Base-by-base conservation (phyloP, 2,797 vertebrate genomes). In the Apogon talboti region DNA sequence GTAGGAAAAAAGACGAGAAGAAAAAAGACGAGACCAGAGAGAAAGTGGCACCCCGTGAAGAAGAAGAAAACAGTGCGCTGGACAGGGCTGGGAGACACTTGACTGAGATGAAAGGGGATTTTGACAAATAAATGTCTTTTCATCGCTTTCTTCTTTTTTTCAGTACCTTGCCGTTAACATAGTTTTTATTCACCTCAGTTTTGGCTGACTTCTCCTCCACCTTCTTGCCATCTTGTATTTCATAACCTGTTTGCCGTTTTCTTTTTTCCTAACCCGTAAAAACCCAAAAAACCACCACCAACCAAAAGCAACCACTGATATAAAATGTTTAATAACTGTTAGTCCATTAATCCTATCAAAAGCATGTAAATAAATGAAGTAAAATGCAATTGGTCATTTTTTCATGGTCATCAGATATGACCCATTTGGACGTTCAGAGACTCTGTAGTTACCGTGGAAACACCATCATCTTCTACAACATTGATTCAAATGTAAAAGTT, bases 41-140 rank as follows among this genome's bases (percentile, higher is more conserved):
- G 56, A 74, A 76, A 85, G 80, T 75, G 79, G 78, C 79, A 75
- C 64, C 65, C 78, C 14, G 49, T 82, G 79, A 86, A 83, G 81
- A 64, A 33, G 55, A 65, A 77, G 71, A 84, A 71, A 80, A 79
- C 56, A 51, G 71, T 14, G 64, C 11, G 1, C 37, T 2, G 55
- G 53, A 66, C 81, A 49, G 49, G 72, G 51, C 65, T 44, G 76
- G 79, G 80, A 42, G 16, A 78, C 78, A 67, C 60, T 12, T 16
- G 65, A 66, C 50, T 30, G 49, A 87, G 78, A 83, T 78, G 74
- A 83, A 79, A 90, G 80, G 43, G 37, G 68, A 69, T 72, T 79
- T 77, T 86, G 84, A 83, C 78, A 74, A 84, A 78, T 84, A 83
- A 16, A 82, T 85, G 71, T 81, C 30, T 71, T 82, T 78, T 79